These are phyloP conservation scores for Terebella lapidaria DNA, from an alignment of 2,888 invertebrate species.

Conservation along the genomic window DNA sequence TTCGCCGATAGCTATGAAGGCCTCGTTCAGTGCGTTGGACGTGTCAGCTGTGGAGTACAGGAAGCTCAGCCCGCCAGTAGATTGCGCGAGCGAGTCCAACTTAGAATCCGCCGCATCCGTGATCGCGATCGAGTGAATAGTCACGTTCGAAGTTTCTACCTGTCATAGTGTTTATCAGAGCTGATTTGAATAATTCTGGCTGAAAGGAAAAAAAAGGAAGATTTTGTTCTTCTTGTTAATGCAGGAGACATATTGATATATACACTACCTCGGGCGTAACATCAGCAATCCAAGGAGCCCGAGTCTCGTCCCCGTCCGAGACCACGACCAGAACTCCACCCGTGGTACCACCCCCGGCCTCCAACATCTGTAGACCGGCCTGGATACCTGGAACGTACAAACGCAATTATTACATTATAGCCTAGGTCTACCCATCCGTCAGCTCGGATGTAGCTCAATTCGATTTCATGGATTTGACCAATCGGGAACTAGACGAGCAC, in stretches of 20 bases:
- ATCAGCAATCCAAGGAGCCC: conserved; percentile 6
- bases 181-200: neutral
- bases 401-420: too few species aligned
- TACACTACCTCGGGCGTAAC: conserved; percentile 7
- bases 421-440: too few species aligned
- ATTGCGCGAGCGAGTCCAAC: conserved; percentile 24
- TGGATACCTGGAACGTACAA: too few species aligned
- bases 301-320: conserved; percentile 13
- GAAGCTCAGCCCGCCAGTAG: conserved; percentile 27
- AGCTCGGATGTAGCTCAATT: too few species aligned
- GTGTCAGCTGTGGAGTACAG: conserved; percentile 15
- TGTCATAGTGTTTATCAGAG: too few species aligned
- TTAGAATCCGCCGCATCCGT: conserved; percentile 21
- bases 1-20: conserved; percentile 19
- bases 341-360: neutral
- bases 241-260: too few species aligned
- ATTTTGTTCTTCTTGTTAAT: too few species aligned
- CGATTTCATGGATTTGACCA: too few species aligned
- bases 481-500: too few species aligned
- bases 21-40: conserved; percentile 23
- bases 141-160: conserved; percentile 19
- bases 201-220: neutral
- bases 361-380: conserved; percentile 1
- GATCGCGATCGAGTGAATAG: conserved; percentile 25
- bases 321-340: conserved; percentile 14